Percentiles rank a stretch among this genome's conserved stretches.
These are phyloP conservation scores for Vulpes lagopus DNA, from an alignment of 2,113 vertebrate genomes.

Conservation along the genomic window DNA sequence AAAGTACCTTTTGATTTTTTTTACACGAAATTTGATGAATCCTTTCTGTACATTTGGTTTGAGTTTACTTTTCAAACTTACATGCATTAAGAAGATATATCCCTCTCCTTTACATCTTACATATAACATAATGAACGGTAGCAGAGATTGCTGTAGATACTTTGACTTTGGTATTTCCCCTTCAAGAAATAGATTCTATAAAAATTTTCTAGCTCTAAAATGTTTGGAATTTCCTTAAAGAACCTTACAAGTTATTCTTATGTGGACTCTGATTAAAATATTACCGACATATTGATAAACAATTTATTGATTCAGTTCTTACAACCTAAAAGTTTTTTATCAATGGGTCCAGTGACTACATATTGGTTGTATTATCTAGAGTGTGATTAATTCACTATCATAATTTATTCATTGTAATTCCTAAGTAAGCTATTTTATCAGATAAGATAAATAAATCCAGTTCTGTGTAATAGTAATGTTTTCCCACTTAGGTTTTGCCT, in stretches of 20 bases:
- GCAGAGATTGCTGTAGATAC: not conserved
- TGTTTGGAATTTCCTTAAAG: not conserved
- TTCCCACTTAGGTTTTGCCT: not conserved
- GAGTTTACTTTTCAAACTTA: constrained; percentile 4
- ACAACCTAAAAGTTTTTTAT: not conserved
- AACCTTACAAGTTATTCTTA: not conserved
- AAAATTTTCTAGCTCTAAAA: not conserved
- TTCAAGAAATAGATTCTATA: constrained; percentile 28
- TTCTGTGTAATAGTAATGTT: not conserved
- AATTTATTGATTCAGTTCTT: not conserved
- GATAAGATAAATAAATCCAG: constrained; percentile 6
- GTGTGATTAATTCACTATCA: not conserved
- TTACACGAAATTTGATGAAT: not conserved
- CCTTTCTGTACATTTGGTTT: not conserved
- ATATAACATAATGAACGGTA: not conserved
- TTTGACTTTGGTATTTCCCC: constrained; percentile 5
- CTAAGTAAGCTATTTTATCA: not conserved
- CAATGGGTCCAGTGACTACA: not conserved
- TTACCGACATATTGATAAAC: not conserved
- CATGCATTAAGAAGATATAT: not conserved
- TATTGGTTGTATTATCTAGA: not conserved
- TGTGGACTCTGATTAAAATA: not conserved
- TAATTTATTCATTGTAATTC: not conserved
- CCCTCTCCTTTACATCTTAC: not conserved
- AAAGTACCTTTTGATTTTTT: not conserved